Evolutionary conservation across 2,797 vertebrate genomes (phyloP).

Genomic region (Selene dorsalis): DNA sequence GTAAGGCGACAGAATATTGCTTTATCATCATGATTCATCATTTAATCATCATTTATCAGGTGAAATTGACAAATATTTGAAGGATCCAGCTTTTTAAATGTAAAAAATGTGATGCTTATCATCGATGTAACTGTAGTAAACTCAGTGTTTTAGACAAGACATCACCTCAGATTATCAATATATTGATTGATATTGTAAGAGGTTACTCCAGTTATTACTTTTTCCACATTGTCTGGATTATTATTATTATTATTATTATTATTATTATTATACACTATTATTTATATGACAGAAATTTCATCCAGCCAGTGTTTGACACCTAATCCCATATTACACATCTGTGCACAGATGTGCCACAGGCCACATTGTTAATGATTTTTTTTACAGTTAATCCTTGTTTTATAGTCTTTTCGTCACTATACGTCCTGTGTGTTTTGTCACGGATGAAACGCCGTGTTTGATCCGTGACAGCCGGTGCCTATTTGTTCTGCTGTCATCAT

Average conservation of each 20-base stretch:
- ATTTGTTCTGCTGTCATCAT: constrained; percentile 4
- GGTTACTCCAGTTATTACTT: neutral
- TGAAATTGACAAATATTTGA: neutral
- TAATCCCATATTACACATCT: neutral
- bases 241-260: neutral
- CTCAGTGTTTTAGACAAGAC: neutral
- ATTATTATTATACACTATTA: neutral
- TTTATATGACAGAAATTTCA: neutral
- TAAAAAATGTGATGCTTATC: neutral
- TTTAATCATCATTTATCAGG: neutral
- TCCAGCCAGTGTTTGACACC: neutral
- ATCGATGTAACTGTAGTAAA: neutral
- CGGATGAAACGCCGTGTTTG: neutral
- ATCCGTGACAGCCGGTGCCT: neutral
- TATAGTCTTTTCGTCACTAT: neutral
- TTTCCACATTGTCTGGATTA: neutral
- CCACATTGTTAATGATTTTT: neutral
- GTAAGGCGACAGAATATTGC: neutral
- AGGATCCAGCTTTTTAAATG: neutral
- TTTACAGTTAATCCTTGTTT: neutral
- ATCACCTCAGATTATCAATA: neutral
- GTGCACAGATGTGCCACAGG: neutral
- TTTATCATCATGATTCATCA: neutral
- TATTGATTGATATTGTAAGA: neutral
- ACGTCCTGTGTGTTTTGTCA: constrained; percentile 5